A percentile compares a stretch with the other conserved stretches of the same genome.
phyloP scores from a whole-genome alignment of 2,797 vertebrate genomes.

The Coilia nasus region DNA sequence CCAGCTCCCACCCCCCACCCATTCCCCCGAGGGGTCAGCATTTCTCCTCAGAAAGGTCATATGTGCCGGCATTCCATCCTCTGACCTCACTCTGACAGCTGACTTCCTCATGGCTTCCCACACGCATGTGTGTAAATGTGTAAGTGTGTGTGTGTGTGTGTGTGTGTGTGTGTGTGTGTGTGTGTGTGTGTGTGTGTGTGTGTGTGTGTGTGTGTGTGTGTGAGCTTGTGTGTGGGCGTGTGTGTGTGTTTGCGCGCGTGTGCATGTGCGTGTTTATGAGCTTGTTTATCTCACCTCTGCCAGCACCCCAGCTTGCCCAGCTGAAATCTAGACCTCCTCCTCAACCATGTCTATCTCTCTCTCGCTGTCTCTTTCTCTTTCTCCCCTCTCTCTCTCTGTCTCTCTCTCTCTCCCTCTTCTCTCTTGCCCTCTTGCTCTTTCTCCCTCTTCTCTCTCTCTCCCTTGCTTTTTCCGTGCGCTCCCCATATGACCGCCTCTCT shows the following conservation, averaged over 20 bases:
- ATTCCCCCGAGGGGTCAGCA: not conserved
- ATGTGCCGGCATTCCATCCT: constrained; percentile 70
- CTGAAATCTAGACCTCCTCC: constrained; percentile 59
- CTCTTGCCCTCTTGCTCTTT: not conserved
- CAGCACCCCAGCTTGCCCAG: constrained; percentile 42
- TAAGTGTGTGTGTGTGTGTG: not conserved
- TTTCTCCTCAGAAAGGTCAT: constrained; percentile 42
- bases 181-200: not conserved
- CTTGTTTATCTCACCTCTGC: constrained; percentile 71
- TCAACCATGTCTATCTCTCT: constrained; percentile 56
- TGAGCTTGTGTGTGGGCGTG: not conserved
- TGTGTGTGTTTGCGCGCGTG: not conserved
- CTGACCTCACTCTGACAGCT: constrained; percentile 78
- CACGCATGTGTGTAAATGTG: constrained; percentile 31
- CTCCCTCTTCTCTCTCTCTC: too few species aligned
- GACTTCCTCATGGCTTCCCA: constrained; percentile 76
- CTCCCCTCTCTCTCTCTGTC: constrained; percentile 1
- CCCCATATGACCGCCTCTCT: constrained; percentile 46
- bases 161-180: not conserved
- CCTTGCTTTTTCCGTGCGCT: too few species aligned
- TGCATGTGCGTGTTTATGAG: constrained; percentile 40
- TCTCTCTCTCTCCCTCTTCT: not conserved
- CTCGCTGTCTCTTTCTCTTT: constrained; percentile 53
- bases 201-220: not conserved
- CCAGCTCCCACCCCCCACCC: not conserved